Evolutionary conservation across 2,113 vertebrate species (phyloP).

Genomic region (Tachysurus vachellii): DNA sequence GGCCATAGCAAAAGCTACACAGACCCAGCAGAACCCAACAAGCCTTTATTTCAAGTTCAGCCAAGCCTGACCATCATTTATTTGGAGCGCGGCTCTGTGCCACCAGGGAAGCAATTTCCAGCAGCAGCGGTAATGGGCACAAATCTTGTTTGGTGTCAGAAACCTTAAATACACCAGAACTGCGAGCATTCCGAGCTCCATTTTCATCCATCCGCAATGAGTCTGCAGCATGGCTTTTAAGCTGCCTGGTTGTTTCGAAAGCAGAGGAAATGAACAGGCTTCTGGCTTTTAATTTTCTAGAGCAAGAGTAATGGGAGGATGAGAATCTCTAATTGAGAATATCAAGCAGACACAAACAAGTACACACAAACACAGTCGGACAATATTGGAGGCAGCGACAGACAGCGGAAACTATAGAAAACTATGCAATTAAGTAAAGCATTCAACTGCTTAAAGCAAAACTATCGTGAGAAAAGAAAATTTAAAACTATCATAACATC

Average conservation of each 20-base stretch:
- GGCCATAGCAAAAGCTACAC: slow-evolving; percentile 27
- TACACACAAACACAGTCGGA: neutral
- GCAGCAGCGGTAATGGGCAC: slow-evolving; percentile 42
- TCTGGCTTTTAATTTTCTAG: slow-evolving; percentile 54
- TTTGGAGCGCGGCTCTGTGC: slow-evolving; percentile 31
- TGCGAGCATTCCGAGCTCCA: slow-evolving; percentile 14
- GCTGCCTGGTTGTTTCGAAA: slow-evolving; percentile 35
- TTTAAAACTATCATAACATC: neutral
- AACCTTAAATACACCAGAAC: slow-evolving; percentile 47
- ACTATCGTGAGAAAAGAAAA: too few species aligned
- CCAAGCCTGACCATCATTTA: slow-evolving; percentile 42
- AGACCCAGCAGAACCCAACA: slow-evolving; percentile 33
- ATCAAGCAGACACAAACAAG: slow-evolving; percentile 24
- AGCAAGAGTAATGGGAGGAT: slow-evolving; percentile 28
- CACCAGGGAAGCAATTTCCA: slow-evolving; percentile 47
- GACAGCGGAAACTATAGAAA: neutral
- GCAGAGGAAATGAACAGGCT: slow-evolving; percentile 52
- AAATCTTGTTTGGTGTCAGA: slow-evolving; percentile 39
- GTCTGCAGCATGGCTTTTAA: slow-evolving; percentile 33
- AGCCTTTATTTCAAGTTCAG: slow-evolving; percentile 45
- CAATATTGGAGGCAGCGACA: neutral
- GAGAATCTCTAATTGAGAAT: slow-evolving; percentile 37
- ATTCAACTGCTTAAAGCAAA: neutral
- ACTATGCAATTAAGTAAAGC: neutral
- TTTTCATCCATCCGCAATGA: slow-evolving; percentile 39